Percentiles rank a stretch among this genome's conserved stretches.
phyloP scores from a whole-genome alignment of 1,140 invertebrate genomes.

The Diabrotica virgifera region DNA sequence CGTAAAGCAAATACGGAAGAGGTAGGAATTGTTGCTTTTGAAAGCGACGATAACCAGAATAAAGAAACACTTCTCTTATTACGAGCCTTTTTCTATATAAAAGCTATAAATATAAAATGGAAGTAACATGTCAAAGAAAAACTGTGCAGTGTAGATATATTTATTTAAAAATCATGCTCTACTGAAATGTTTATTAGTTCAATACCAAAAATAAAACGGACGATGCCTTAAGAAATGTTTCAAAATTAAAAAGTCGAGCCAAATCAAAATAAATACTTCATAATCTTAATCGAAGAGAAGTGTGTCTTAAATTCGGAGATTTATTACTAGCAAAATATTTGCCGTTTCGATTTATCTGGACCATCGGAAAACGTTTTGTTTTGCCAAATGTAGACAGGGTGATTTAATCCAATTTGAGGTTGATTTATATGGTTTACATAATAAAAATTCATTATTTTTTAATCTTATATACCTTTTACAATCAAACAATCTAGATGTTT shows the following conservation, averaged over 20 bases:
- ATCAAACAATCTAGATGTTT: too few species aligned
- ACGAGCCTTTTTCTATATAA: conserved; percentile 9
- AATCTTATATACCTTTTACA: too few species aligned
- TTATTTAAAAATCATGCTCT: conserved; percentile 41
- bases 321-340: conserved; percentile 24
- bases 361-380: conserved; percentile 4
- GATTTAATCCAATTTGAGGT: too few species aligned
- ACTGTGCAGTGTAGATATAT: conserved; percentile 33
- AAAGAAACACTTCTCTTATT: neutral
- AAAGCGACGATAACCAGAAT: neutral
- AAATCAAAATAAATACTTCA: conserved; percentile 41
- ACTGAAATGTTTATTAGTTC: conserved; percentile 43
- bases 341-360: conserved; percentile 13
- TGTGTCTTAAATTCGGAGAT: conserved; percentile 19
- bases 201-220: conserved; percentile 36
- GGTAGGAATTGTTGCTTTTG: neutral
- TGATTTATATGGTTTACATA: too few species aligned
- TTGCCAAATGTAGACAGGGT: neutral
- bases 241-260: conserved; percentile 38
- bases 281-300: conserved; percentile 34
- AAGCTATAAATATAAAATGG: conserved; percentile 30
- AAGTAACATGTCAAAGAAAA: conserved; percentile 30
- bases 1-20: too few species aligned
- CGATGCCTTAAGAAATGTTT: conserved; percentile 27
- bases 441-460: too few species aligned